Conservation (phyloP, 1,140 invertebrate genomes). For the Chrysopa pallens region DNA sequence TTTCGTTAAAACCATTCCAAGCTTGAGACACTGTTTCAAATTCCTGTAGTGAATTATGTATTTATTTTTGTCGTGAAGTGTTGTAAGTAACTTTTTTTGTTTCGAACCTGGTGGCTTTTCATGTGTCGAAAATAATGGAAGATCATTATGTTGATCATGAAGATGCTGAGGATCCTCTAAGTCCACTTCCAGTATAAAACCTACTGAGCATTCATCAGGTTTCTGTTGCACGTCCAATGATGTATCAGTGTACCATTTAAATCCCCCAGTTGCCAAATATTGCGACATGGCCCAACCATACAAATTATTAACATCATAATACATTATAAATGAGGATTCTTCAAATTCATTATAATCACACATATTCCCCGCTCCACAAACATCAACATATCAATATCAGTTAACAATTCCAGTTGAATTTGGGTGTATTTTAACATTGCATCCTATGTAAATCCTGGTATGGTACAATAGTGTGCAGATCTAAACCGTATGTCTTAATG, state of each 20-base stretch:
- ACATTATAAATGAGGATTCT: constrained; percentile 9
- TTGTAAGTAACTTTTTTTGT: constrained; percentile 15
- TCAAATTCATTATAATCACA: constrained; percentile 7
- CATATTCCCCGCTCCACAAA: too few relatives aligned
- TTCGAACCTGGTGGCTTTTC: constrained; percentile 7
- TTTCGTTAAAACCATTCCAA: constrained; percentile 25
- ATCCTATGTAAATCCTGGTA: constrained; percentile 19
- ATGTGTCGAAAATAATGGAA: constrained; percentile 25
- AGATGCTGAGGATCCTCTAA: constrained; percentile 15
- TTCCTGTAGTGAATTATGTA: constrained; percentile 30
- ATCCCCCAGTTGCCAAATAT: constrained; percentile 17
- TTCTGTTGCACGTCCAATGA: too few relatives aligned
- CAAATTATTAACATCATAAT: constrained; percentile 12
- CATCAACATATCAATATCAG: background rate
- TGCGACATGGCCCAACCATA: constrained; percentile 26
- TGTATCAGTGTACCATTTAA: too few relatives aligned
- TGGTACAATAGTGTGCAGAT: constrained; percentile 17
- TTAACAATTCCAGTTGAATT: background rate
- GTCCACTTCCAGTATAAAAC: constrained; percentile 28
- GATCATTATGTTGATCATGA: constrained; percentile 27
- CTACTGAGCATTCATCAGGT: constrained; percentile 16
- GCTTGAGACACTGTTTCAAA: constrained; percentile 25
- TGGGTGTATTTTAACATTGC: constrained; percentile 18
- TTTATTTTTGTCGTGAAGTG: constrained; percentile 17
- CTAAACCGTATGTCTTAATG: constrained; percentile 8